A percentile compares a stretch with the other conserved stretches of the same genome.
These are phyloP conservation scores for Corapipo altera DNA, from an alignment of 2,113 vertebrate species.

Conservation along the genomic window DNA sequence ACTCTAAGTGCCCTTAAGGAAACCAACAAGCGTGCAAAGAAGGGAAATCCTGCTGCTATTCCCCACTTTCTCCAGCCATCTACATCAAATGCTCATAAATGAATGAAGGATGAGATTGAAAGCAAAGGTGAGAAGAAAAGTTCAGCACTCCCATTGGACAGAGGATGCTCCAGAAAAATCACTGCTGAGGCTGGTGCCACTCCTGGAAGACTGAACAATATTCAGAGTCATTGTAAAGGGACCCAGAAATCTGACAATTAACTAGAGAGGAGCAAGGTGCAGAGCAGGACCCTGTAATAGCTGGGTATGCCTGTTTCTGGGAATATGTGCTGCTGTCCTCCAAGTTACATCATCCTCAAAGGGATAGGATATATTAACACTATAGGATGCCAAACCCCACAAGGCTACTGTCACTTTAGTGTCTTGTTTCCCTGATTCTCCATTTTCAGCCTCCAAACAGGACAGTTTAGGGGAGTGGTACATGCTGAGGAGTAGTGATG, in stretches of 20 bases:
- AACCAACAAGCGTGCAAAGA: neutral
- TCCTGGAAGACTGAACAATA: neutral
- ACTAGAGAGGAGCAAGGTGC: neutral
- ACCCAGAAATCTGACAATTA: neutral
- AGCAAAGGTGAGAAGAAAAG: neutral
- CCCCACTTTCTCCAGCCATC: neutral
- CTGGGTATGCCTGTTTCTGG: neutral
- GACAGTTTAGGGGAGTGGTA: neutral
- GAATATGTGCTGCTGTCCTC: neutral
- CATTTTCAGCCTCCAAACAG: neutral
- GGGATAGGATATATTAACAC: neutral
- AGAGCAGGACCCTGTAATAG: neutral
- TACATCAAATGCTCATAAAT: neutral
- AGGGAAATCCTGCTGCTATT: neutral
- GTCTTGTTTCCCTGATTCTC: neutral
- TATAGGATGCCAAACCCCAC: neutral
- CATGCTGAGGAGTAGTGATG: neutral
- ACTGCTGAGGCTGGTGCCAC: neutral
- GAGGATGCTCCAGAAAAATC: neutral
- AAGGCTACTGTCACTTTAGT: neutral
- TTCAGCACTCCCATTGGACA: neutral
- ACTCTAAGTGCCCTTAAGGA: neutral
- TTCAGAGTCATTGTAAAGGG: neutral
- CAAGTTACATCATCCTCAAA: fast-evolving
- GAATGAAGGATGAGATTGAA: neutral